A percentile compares a stretch with the other conserved stretches of the same genome.
phyloP scores from a whole-genome alignment of 2,113 vertebrate species.

The Verasper variegatus region DNA sequence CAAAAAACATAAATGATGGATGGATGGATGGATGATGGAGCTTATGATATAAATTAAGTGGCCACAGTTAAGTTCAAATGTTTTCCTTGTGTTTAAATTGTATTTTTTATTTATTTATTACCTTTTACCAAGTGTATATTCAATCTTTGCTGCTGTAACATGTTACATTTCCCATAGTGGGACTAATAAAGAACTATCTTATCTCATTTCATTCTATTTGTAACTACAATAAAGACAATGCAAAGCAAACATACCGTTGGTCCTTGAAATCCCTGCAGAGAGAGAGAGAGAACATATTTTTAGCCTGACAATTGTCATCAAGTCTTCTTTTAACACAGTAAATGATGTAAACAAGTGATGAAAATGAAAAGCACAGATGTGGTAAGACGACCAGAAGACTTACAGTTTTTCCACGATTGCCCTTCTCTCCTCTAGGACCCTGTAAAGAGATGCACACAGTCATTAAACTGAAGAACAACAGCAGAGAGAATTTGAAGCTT shows the following conservation, averaged over 20 bases:
- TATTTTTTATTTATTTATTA: background rate
- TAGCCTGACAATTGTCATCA: background rate
- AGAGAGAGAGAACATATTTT: slow-evolving; percentile 45
- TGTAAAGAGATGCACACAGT: slow-evolving; percentile 70
- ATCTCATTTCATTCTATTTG: background rate
- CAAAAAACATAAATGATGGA: slow-evolving; percentile 23
- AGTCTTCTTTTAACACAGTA: background rate
- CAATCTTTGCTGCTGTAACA: too few relatives aligned
- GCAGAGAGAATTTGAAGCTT: background rate
- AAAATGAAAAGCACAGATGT: background rate
- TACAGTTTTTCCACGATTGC: slow-evolving; percentile 89
- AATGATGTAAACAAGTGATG: background rate
- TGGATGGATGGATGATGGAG: too few relatives aligned
- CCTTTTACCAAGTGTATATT: too few relatives aligned
- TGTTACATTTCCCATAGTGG: too few relatives aligned
- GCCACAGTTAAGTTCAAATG: background rate
- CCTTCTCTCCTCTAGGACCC: slow-evolving; percentile 93
- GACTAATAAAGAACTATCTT: background rate
- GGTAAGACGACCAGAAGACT: slow-evolving; percentile 63
- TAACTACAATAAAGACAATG: background rate
- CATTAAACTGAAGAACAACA: slow-evolving; percentile 10
- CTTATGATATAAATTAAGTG: slow-evolving; percentile 12
- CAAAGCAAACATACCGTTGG: slow-evolving; percentile 86
- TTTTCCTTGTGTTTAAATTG: background rate
- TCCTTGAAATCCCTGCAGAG: slow-evolving; percentile 90